Base-by-base conservation (phyloP, 2,113 vertebrate genomes). In the Cinclus mexicanus region DNA sequence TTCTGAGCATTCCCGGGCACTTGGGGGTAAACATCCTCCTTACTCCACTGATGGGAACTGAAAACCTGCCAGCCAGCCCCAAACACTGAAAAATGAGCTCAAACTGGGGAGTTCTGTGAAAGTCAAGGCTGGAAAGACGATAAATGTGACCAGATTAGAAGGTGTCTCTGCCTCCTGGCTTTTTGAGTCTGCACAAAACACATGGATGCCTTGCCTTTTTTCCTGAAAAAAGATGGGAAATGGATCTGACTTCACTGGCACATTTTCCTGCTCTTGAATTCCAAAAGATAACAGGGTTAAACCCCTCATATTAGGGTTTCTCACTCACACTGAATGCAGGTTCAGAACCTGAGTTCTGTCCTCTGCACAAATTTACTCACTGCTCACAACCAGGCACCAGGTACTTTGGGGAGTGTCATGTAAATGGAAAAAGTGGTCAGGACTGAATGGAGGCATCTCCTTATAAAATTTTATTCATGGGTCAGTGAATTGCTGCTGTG, bases 11-110 rank as follows among this genome's bases (percentile, higher is more conserved):
- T 89, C 77, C 78, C 6, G 3, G 33, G 57, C 75, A 31, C 59
- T 2, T 42, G 42, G 53, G 47, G 57, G 28, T 49, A 70, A 74
- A 74, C 79, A 41, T 63, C 61, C 6, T 4, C 75, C 83, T 88
- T 37, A 37, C 9, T 65, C 35, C 44, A 14, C 68, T 95, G 92
- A 92, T 75, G 64, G 87, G 29, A 95, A 55, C 55, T 70, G 85
- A 94, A 95, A 97, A 86, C 75, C 76, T 95, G 87, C 75, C 90
- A 96, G 55, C 39, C 37, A 86, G 71, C 55, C 63, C 74, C 90
- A 94, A 92, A 94, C 33, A 37, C 83, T 93, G 95, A 92, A 86
- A 95, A 94, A 97, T 31, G 68, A 94, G 47, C 33, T 75, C 42
- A 41, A 42, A 46, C 64, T 37, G 33, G 21, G 26, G 52, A 86